Percentiles rank a stretch among this genome's conserved stretches.
phyloP scores from a whole-genome alignment of 2,888 invertebrate genomes.

The Aporophyla lueneburgensis region DNA sequence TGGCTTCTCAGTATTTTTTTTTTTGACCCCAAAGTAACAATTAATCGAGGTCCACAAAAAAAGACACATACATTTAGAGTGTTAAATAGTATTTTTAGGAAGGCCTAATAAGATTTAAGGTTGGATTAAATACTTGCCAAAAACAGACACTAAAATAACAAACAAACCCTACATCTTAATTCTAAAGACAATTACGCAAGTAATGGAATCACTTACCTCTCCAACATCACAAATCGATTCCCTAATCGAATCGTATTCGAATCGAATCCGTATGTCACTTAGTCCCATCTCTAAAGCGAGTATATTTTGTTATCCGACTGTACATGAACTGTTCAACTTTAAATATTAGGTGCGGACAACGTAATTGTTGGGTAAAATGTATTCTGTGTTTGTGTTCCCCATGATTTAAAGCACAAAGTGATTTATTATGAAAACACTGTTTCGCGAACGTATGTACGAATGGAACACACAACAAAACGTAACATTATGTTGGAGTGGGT shows the following conservation, averaged over 20 bases:
- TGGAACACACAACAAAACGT: conserved; percentile 31
- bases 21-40: too few species aligned
- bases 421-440: conserved; percentile 63
- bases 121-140: neutral
- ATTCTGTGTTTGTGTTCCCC: conserved; percentile 55
- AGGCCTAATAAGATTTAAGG: too few species aligned
- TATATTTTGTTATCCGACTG: conserved; percentile 57
- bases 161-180: conserved; percentile 1
- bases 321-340: conserved; percentile 63
- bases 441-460: conserved; percentile 54
- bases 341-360: conserved; percentile 71
- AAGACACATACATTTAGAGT: too few species aligned
- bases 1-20: too few species aligned
- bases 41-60: too few species aligned
- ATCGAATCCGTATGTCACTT: conserved; percentile 46
- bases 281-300: conserved; percentile 32
- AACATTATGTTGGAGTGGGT: conserved; percentile 9
- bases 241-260: neutral
- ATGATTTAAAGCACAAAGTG: conserved; percentile 64
- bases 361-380: conserved; percentile 66
- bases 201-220: conserved; percentile 24
- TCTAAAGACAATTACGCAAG: conserved; percentile 1
- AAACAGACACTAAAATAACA: neutral
- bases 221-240: conserved; percentile 26
- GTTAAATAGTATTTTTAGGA: too few species aligned